A percentile compares a stretch with the other conserved stretches of the same genome.
Evolutionary conservation across 2,888 invertebrate genomes (phyloP).

Genomic region (Aleiodes leptofemur): DNA sequence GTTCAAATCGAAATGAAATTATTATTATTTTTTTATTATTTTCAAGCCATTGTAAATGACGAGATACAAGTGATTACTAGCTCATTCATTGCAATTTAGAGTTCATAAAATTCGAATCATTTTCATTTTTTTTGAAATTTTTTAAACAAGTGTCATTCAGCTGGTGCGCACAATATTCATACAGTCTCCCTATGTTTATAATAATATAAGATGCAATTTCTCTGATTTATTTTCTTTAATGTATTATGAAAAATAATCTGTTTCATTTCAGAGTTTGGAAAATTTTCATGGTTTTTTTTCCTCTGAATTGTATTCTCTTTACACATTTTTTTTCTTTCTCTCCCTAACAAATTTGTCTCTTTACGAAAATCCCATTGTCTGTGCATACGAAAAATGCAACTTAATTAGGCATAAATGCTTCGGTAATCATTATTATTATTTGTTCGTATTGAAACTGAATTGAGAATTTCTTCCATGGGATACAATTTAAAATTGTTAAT

Average conservation of each 20-base stretch:
- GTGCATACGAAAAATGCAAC: constrained; percentile 24
- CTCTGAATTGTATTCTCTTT: not conserved
- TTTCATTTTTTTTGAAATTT: too few species aligned
- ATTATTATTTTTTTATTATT: not conserved
- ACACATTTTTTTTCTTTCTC: constrained; percentile 1
- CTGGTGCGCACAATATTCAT: constrained; percentile 6
- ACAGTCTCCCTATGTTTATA: constrained; percentile 24
- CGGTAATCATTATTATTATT: not conserved
- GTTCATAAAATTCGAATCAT: not conserved
- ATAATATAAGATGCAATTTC: constrained; percentile 28
- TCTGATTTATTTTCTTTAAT: constrained; percentile 14
- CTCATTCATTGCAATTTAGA: not conserved
- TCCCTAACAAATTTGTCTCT: constrained; percentile 7
- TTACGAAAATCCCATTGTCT: constrained; percentile 4
- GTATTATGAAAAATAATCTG: constrained; percentile 32
- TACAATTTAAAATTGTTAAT: constrained; percentile 15
- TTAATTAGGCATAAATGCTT: constrained; percentile 16
- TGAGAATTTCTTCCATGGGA: constrained; percentile 10
- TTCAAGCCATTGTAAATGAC: not conserved
- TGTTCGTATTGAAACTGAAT: constrained; percentile 14
- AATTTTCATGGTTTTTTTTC: constrained; percentile 17
- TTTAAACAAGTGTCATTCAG: constrained; percentile 3
- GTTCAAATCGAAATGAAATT: constrained; percentile 50
- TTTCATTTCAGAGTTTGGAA: constrained; percentile 18
- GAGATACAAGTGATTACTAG: not conserved